Evolutionary conservation across 2,797 vertebrate genomes (phyloP).

Genomic region (Sebastes kiyomatsui): DNA sequence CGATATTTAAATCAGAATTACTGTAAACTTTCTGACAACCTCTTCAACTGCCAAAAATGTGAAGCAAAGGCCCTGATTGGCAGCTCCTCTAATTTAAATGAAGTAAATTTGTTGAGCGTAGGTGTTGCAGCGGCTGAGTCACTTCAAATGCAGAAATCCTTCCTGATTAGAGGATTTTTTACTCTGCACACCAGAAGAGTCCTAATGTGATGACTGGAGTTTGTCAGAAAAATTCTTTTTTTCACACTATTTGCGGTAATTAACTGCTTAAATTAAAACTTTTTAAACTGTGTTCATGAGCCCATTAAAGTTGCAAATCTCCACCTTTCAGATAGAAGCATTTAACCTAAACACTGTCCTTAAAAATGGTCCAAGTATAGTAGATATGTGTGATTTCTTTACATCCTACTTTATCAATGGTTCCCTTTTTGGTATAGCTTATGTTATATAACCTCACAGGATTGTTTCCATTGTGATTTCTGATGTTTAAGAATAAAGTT

Average conservation of each 20-base stretch:
- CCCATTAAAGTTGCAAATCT: not conserved
- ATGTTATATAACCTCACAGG: too few relatives aligned
- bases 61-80: not conserved
- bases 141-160: not conserved
- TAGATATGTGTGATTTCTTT: not conserved
- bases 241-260: conserved; percentile 4
- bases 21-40: not conserved
- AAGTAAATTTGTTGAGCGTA: not conserved
- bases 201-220: not conserved
- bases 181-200: not conserved
- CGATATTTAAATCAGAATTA: not conserved
- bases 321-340: not conserved
- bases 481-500: not conserved
- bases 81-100: not conserved
- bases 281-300: not conserved
- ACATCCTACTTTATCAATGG: not conserved
- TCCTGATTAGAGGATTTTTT: not conserved
- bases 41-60: not conserved
- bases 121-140: conserved; percentile 7
- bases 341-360: too few relatives aligned
- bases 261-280: not conserved
- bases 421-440: too few relatives aligned
- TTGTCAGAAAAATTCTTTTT: not conserved
- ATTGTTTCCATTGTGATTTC: too few relatives aligned
- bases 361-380: too few relatives aligned